These are phyloP conservation scores for Pomatostomus ruficeps DNA, from an alignment of 2,113 vertebrate species.

Conservation along the genomic window DNA sequence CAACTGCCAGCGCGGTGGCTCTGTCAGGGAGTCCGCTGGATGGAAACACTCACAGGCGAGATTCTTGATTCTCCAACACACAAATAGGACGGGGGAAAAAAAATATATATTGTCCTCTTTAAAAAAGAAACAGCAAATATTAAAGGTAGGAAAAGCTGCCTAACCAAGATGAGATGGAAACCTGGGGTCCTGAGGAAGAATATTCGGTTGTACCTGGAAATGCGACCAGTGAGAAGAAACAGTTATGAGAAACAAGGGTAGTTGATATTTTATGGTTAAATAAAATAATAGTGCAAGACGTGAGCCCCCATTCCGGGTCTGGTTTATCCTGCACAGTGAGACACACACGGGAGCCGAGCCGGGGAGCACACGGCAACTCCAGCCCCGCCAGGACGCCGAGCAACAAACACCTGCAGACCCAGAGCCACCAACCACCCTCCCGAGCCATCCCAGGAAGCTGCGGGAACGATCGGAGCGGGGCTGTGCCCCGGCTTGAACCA, in stretches of 20 bases:
- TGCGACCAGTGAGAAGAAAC: not conserved
- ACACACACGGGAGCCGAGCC: not conserved
- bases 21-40: not conserved
- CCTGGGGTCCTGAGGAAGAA: not conserved
- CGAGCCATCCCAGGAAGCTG: not conserved
- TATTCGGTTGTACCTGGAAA: not conserved
- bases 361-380: not conserved
- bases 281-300: not conserved
- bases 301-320: not conserved
- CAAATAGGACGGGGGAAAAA: not conserved
- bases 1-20: not conserved
- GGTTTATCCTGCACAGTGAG: not conserved
- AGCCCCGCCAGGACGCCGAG: not conserved
- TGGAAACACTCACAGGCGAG: not conserved
- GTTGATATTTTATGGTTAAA: not conserved
- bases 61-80: not conserved
- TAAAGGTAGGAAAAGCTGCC: not conserved
- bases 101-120: not conserved
- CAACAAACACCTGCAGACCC: not conserved
- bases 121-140: not conserved
- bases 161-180: not conserved
- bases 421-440: not conserved
- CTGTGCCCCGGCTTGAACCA: not conserved
- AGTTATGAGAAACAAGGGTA: not conserved
- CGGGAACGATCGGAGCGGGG: not conserved